Conservation (phyloP, 2,888 invertebrate genomes). For the Ganaspis brasiliensis region DNA sequence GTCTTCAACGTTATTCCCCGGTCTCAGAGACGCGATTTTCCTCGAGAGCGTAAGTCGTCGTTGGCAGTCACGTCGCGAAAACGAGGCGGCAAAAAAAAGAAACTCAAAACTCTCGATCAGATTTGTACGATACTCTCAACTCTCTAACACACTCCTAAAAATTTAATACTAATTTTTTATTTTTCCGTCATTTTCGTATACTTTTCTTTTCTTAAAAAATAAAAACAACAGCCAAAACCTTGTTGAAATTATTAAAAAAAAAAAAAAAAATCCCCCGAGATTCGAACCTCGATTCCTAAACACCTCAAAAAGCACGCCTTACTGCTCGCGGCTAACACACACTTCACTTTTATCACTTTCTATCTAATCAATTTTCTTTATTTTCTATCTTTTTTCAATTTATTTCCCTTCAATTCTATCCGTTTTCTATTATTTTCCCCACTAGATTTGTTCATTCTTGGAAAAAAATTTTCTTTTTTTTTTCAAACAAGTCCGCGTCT, state of each 20-base stretch:
- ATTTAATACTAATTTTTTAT: background rate
- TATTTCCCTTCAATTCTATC: background rate
- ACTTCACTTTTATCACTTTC: too few relatives aligned
- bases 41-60: constrained; percentile 10
- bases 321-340: background rate
- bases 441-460: background rate
- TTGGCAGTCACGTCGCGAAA: constrained; percentile 4
- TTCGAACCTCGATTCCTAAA: background rate
- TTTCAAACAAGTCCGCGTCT: background rate
- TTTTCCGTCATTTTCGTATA: background rate
- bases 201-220: background rate
- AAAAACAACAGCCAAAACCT: too few relatives aligned
- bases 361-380: too few relatives aligned
- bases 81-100: background rate
- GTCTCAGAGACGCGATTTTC: constrained; percentile 24
- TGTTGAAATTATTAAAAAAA: too few relatives aligned
- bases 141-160: background rate
- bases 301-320: too few relatives aligned
- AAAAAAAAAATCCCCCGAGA: background rate
- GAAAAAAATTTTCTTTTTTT: background rate
- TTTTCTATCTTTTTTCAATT: background rate
- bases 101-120: background rate
- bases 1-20: constrained; percentile 1
- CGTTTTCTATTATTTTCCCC: too few relatives aligned
- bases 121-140: constrained; percentile 3